A percentile compares a stretch with the other conserved stretches of the same genome.
Evolutionary conservation across 2,113 vertebrate species (phyloP).

Genomic region (Brachypteracias leptosomus): DNA sequence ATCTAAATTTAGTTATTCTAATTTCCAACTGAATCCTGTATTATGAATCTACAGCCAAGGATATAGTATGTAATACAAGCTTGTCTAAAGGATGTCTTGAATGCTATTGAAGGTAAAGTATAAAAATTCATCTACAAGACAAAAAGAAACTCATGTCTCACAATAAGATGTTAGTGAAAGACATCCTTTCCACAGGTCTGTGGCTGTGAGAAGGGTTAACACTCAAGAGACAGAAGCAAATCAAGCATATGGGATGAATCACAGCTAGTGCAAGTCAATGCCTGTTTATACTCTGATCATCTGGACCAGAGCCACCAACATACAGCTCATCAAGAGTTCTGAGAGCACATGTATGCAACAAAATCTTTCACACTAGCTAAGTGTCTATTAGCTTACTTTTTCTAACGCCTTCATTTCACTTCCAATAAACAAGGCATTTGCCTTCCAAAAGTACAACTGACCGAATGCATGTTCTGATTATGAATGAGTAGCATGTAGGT

Average conservation of each 20-base stretch:
- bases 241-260: background rate
- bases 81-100: background rate
- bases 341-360: background rate
- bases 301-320: background rate
- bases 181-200: background rate
- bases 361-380: background rate
- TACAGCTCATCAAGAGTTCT: background rate
- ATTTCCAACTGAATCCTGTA: background rate
- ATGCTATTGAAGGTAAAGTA: background rate
- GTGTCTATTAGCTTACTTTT: background rate
- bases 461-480: background rate
- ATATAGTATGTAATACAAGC: accelerated
- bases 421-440: background rate
- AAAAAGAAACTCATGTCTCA: background rate
- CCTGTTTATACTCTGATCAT: background rate
- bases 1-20: background rate
- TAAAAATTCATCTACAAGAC: background rate
- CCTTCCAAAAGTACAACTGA: background rate
- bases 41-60: background rate
- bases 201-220: background rate
- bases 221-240: background rate
- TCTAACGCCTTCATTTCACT: background rate
- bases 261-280: background rate
- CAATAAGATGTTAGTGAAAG: background rate
- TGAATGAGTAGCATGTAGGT: background rate